Evolutionary conservation across 2,797 vertebrate genomes (phyloP), one percentile per base, ranked within the genome.

Genomic region (Chlorospingus flavigularis): DNA sequence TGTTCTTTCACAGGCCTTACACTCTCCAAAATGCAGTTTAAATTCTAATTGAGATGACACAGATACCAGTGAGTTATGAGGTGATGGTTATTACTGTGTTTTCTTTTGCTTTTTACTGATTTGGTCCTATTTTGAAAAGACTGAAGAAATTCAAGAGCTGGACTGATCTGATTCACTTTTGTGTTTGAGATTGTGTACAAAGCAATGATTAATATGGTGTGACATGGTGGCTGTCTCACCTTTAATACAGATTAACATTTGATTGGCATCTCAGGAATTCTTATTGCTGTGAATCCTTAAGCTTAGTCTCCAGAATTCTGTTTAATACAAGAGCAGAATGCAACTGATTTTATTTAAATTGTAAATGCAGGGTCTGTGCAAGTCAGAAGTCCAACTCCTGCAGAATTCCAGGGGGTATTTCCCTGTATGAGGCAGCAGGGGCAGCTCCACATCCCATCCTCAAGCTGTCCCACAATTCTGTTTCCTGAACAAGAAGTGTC

Each of bases 391-490:
- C 43, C 39, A 58, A 18, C 5, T 45, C n/a, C 19, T 28, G 35
- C 6, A 33, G 25, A 67, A 40, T 8, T 60, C 37, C 55, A 31
- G 0, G 0, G 75, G 39, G 5, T 6, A 51, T 35, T 37, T 60
- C 20, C 17, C 11, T 9, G 2, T 1, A 19, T 2, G 5, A 51
- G 10, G 28, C 51, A 90, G 21, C 51, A 40, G 63, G 20, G 1
- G 3, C 53, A 43, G 6, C 43, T 48, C 17, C 24, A 31, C 25
- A 51, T 31, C 33, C 76, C 68, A 72, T n/a, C 54, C 42, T 58
- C 5, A 4, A 61, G 25, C 30, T 37, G 37, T 15, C 28, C 42
- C 4, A 4, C 5, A 33, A 11, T 18, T 51, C 30, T 31, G 17
- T 30, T 63, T 40, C 67, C 42, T 19, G 14, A 61, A 31, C 8